Evolutionary conservation across 2,888 invertebrate species (phyloP), one percentile per base, ranked within the genome.

Genomic region (Drosophila colorata): DNA sequence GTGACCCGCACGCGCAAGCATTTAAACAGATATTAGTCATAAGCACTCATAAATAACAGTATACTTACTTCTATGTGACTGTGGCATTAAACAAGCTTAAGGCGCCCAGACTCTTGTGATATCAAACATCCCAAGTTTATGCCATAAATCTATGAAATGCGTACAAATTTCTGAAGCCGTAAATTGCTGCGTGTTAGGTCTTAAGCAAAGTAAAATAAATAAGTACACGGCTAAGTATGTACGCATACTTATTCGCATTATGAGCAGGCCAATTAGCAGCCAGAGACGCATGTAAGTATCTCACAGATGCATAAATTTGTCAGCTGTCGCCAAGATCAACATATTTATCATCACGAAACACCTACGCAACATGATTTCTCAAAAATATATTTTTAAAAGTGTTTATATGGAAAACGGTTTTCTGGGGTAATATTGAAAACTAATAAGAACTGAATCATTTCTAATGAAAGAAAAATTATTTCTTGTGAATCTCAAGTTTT

Each of bases 281-380:
- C 53, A 47, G 23, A 46, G 52, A 28, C 40, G 44, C 58, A 58
- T 56, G 46, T 37, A 74, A 55, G 57, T 56, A 52, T 47, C 60
- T 63, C 37, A 18, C 52, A 66, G 64, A 71, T 71, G 69, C 87
- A 86, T 88, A 88, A 86, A 86, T 86, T 87, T 75, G 74, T 78
- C 76, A 78, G 37, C 69, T 84, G 89, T 79, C 85, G 60, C 37
- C 76, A 64, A 61, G 74, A 66, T 84, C 57, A 67, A 49, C 72
- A 35, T 20, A 59, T 71, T 70, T 64, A 25, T 64, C 63, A 48
- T 44, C 48, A 41, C 20, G 47, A 14, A 53, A 57, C 84, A 65
- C 60, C 68, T 59, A 71, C 82, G 69, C 61, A 58, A 13, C 38
- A 48, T 49, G 53, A 48, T 28, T 35, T 20, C 20, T 3, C 13